phyloP scores from a whole-genome alignment of 2,113 vertebrate species.

The Sylvia atricapilla region DNA sequence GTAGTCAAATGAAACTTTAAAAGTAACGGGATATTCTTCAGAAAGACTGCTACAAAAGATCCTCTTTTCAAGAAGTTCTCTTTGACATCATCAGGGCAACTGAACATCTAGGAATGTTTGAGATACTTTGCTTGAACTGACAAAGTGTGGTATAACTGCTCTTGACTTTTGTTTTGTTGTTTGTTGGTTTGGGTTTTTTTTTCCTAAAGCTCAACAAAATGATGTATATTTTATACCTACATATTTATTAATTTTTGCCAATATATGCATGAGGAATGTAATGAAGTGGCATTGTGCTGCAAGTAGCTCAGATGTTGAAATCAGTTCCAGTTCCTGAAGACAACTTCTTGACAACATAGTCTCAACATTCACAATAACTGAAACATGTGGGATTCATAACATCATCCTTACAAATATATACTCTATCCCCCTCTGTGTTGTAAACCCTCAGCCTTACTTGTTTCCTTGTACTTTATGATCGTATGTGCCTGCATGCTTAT shows the following conservation, averaged over 20 bases:
- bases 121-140: slow-evolving; percentile 19
- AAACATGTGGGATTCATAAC: slow-evolving; percentile 52
- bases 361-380: slow-evolving; percentile 49
- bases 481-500: slow-evolving; percentile 92
- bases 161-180: not conserved
- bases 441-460: slow-evolving; percentile 68
- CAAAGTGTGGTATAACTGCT: not conserved
- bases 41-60: not conserved
- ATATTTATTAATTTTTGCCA: slow-evolving; percentile 48
- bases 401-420: slow-evolving; percentile 27
- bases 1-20: not conserved
- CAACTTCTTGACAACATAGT: slow-evolving; percentile 50
- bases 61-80: not conserved
- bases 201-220: not conserved
- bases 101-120: slow-evolving; percentile 57
- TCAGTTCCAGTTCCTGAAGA: slow-evolving; percentile 68
- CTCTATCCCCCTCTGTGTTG: not conserved
- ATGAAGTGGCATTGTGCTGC: slow-evolving; percentile 63
- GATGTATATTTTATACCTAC: not conserved
- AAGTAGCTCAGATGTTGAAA: slow-evolving; percentile 62
- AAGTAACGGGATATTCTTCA: not conserved
- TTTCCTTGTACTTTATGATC: slow-evolving; percentile 90
- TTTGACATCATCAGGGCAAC: not conserved
- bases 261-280: slow-evolving; percentile 73
- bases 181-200: not conserved